Evolutionary conservation across 92 coral and sea anemone species (phyloP).

Genomic region (Micromussa lordhowensis): DNA sequence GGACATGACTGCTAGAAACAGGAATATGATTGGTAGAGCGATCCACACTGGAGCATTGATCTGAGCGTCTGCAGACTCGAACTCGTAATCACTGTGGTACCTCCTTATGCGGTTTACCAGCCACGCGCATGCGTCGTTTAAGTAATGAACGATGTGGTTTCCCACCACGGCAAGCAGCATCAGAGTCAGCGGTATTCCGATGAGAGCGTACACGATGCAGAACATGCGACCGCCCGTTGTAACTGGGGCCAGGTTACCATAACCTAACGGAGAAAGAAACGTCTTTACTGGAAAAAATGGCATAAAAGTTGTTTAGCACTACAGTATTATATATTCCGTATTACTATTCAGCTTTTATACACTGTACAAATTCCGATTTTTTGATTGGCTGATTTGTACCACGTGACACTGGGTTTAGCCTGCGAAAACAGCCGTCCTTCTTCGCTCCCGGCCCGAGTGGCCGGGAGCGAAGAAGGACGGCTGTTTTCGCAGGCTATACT

Average conservation of each 20-base stretch:
- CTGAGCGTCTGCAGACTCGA: conserved; percentile 76
- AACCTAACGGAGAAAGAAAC: conserved; percentile 59
- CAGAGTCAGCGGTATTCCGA: conserved; percentile 95
- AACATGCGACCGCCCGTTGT: conserved; percentile 86
- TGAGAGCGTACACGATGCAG: conserved; percentile 84
- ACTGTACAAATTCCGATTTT: too few relatives aligned
- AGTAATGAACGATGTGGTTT: conserved; percentile 78
- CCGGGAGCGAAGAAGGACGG: too few relatives aligned
- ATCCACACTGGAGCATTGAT: conserved; percentile 93
- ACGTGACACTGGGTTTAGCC: too few relatives aligned
- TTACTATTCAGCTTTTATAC: too few relatives aligned
- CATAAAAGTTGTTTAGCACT: not conserved
- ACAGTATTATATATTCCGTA: not conserved
- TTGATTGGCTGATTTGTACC: too few relatives aligned
- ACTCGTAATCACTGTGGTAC: conserved; percentile 74
- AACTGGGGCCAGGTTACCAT: conserved; percentile 89
- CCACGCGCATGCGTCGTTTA: conserved; percentile 87
- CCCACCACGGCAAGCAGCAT: conserved; percentile 93
- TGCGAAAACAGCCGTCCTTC: too few relatives aligned
- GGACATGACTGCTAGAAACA: conserved; percentile 84
- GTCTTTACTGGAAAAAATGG: not conserved
- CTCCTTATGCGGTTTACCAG: conserved; percentile 69
- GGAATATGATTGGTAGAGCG: conserved; percentile 79
- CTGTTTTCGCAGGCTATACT: too few relatives aligned
- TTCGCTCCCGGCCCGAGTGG: too few relatives aligned